These are phyloP conservation scores for Polyboroides typus DNA, from an alignment of 2,797 vertebrate genomes.

Conservation along the genomic window DNA sequence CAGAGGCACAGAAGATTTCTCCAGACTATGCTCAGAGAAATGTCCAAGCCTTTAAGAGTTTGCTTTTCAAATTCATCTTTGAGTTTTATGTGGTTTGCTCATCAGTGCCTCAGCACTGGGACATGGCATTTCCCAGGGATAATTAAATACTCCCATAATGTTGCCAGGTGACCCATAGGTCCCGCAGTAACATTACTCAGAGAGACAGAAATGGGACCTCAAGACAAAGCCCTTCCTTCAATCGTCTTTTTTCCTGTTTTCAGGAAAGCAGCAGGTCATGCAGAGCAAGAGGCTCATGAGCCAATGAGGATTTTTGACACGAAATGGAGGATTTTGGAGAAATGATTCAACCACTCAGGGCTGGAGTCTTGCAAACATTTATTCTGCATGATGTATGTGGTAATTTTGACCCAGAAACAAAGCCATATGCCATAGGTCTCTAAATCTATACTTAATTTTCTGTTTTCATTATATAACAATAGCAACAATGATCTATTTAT, in stretches of 20 bases:
- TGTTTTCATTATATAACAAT: not conserved
- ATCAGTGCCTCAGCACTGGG: slow-evolving; percentile 7
- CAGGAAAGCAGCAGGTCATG: slow-evolving; percentile 7
- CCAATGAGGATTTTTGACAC: not conserved
- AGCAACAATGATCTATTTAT: not conserved
- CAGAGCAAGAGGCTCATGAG: not conserved
- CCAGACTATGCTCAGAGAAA: not conserved
- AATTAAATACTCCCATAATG: slow-evolving; percentile 24
- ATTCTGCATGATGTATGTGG: not conserved
- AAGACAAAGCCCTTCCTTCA: slow-evolving; percentile 9
- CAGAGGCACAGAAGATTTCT: not conserved
- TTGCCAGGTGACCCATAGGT: slow-evolving; percentile 22
- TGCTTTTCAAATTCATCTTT: not conserved
- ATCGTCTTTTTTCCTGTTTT: not conserved
- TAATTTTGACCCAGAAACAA: not conserved
- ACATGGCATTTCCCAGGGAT: not conserved
- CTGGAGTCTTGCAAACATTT: not conserved
- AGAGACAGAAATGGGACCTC: slow-evolving; percentile 14
- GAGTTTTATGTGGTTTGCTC: slow-evolving; percentile 40
- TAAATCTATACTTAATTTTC: not conserved
- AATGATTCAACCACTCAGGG: not conserved
- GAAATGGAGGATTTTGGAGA: not conserved
- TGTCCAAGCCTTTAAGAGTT: not conserved
- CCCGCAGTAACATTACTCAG: slow-evolving; percentile 15
- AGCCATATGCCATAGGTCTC: not conserved